Conservation (phyloP, 2,888 invertebrate genomes). For the Hecatera dysodea region DNA sequence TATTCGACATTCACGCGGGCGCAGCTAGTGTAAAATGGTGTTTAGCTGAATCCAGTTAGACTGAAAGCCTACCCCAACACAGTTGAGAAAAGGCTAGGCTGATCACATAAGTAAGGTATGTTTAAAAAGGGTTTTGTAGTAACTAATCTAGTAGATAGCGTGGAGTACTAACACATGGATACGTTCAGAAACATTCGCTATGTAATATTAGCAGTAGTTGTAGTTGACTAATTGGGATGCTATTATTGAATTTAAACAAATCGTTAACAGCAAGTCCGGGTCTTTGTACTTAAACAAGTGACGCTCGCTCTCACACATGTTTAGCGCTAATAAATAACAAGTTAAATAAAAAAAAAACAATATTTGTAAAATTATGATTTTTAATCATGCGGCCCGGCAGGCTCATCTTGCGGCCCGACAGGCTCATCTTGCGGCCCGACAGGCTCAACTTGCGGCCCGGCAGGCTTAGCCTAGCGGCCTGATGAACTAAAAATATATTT, state of each 20-base stretch:
- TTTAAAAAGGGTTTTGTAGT: neutral
- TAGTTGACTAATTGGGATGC: conserved; percentile 9
- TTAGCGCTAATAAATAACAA: neutral
- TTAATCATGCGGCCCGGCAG: neutral
- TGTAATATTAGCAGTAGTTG: neutral
- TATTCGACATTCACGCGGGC: too few relatives aligned
- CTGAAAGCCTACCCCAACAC: neutral
- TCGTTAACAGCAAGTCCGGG: neutral
- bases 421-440: neutral
- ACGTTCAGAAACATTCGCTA: neutral
- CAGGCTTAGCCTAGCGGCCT: neutral
- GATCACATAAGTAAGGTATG: conserved; percentile 26
- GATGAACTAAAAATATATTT: too few relatives aligned
- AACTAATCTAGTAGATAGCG: conserved; percentile 18
- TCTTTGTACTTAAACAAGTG: neutral
- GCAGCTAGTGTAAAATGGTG: too few relatives aligned
- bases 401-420: neutral
- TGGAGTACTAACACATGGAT: conserved; percentile 20
- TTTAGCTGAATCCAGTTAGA: neutral
- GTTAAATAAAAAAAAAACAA: neutral
- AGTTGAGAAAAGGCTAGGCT: neutral
- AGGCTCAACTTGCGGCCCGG: neutral
- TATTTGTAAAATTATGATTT: neutral
- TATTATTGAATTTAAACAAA: neutral
- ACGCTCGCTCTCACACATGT: neutral